A percentile compares a stretch with the other conserved stretches of the same genome.
Conservation (phyloP, 2,797 vertebrate species). For the Delichon dasypus region DNA sequence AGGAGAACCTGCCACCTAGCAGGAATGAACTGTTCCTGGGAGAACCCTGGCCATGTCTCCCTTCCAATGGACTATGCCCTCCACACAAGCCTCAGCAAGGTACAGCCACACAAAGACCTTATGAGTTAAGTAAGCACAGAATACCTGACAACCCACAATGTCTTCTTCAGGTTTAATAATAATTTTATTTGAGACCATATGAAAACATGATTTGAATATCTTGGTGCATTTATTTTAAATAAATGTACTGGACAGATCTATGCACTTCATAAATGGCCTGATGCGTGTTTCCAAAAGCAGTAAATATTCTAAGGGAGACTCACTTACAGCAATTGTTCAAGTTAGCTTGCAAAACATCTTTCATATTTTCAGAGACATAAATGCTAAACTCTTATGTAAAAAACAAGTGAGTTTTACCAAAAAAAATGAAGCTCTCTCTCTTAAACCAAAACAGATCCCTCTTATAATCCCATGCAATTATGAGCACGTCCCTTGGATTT, state of each 20-base stretch:
- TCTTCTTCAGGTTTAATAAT: background rate
- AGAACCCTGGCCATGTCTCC: background rate
- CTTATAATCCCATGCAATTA: conserved; percentile 15
- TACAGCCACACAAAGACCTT: background rate
- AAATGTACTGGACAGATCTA: background rate
- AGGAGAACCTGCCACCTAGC: background rate
- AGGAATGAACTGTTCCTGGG: background rate
- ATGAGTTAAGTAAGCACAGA: fast-evolving
- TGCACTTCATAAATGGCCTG: background rate
- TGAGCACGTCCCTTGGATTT: conserved; percentile 29
- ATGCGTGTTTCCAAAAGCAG: background rate
- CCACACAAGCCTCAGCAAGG: background rate
- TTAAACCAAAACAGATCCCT: background rate
- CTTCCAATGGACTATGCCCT: background rate
- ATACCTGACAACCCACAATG: background rate
- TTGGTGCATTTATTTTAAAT: background rate
- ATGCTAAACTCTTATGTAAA: background rate
- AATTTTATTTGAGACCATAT: background rate
- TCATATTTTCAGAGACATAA: background rate
- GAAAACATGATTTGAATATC: background rate
- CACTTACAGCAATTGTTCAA: background rate
- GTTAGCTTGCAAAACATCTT: background rate
- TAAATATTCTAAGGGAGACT: background rate
- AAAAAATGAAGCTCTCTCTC: conserved; percentile 33
- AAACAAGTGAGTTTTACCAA: background rate